Percentiles rank a stretch among this genome's conserved stretches.
Conservation (phyloP, 2,888 invertebrate genomes). For the Limnephilus auricula region DNA sequence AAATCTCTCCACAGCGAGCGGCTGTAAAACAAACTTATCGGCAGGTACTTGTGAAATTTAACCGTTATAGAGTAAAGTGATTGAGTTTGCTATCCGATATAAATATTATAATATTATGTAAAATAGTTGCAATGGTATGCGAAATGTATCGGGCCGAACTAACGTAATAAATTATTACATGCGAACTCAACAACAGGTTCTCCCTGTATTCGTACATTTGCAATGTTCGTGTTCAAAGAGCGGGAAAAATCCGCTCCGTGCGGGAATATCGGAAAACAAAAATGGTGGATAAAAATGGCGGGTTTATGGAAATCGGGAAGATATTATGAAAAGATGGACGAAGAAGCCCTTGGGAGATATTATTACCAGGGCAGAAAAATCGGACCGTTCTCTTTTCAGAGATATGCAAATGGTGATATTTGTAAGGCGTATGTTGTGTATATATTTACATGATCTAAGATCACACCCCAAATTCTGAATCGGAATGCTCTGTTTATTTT, state of each 20-base stretch:
- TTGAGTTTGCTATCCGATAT: not conserved
- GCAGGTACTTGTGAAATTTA: no score
- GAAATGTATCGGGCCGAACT: not conserved
- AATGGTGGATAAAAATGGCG: constrained; percentile 23
- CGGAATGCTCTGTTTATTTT: constrained; percentile 7
- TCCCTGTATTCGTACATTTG: not conserved
- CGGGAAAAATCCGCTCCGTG: constrained; percentile 3
- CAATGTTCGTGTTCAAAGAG: not conserved
- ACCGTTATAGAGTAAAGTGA: no score
- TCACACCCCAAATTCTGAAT: constrained; percentile 38
- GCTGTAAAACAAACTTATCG: no score
- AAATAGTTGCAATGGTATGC: not conserved
- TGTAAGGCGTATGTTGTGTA: constrained; percentile 45
- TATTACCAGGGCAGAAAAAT: constrained; percentile 31
- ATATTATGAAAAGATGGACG: constrained; percentile 51
- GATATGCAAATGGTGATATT: constrained; percentile 41
- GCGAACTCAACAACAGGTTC: not conserved
- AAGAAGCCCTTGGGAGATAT: constrained; percentile 48
- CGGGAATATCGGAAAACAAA: constrained; percentile 34
- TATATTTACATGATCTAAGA: constrained; percentile 42
- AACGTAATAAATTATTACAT: not conserved
- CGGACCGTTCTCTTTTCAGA: constrained; percentile 30
- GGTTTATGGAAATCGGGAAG: constrained; percentile 56
- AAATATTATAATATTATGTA: not conserved
- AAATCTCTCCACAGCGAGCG: no score